Conservation (phyloP, 2,888 invertebrate species). For the Cryptocheilus praepositus region DNA sequence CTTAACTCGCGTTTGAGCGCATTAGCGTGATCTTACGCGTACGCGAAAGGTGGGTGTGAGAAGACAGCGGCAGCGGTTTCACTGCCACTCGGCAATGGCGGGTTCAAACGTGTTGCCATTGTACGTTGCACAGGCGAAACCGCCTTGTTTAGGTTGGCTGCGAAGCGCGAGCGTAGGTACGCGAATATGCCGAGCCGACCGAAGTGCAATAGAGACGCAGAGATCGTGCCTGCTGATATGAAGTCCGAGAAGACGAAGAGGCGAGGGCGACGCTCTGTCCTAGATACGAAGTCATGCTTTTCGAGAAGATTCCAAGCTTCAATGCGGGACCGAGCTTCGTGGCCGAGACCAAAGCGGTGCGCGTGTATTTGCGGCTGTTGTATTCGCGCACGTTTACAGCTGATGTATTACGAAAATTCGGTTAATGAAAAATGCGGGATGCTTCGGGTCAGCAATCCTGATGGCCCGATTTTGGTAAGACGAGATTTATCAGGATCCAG, state of each 20-base stretch:
- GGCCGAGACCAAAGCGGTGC: neutral
- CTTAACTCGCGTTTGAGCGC: too few relatives aligned
- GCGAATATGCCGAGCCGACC: slow-evolving; percentile 23
- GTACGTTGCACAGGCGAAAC: slow-evolving; percentile 47
- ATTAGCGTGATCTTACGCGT: too few relatives aligned
- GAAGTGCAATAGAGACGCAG: slow-evolving; percentile 10
- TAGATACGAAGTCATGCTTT: slow-evolving; percentile 37
- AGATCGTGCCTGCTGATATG: slow-evolving; percentile 39
- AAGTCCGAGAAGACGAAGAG: slow-evolving; percentile 30
- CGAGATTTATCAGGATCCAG: too few relatives aligned
- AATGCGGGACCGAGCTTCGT: neutral
- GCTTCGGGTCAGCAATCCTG: too few relatives aligned
- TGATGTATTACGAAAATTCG: too few relatives aligned
- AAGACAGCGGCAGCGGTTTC: too few relatives aligned
- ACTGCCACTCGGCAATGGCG: slow-evolving; percentile 47
- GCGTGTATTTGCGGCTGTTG: too few relatives aligned
- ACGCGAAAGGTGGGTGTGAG: too few relatives aligned
- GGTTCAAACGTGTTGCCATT: slow-evolving; percentile 47
- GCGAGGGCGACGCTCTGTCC: slow-evolving; percentile 25
- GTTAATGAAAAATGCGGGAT: too few relatives aligned
- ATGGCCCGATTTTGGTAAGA: too few relatives aligned
- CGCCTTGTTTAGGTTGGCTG: slow-evolving; percentile 33
- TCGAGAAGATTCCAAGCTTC: slow-evolving; percentile 23
- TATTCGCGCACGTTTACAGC: too few relatives aligned
- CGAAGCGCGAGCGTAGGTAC: slow-evolving; percentile 35